Percentiles rank a stretch among this genome's conserved stretches.
Evolutionary conservation across 2,797 vertebrate genomes (phyloP).

Genomic region (Choloepus didactylus): DNA sequence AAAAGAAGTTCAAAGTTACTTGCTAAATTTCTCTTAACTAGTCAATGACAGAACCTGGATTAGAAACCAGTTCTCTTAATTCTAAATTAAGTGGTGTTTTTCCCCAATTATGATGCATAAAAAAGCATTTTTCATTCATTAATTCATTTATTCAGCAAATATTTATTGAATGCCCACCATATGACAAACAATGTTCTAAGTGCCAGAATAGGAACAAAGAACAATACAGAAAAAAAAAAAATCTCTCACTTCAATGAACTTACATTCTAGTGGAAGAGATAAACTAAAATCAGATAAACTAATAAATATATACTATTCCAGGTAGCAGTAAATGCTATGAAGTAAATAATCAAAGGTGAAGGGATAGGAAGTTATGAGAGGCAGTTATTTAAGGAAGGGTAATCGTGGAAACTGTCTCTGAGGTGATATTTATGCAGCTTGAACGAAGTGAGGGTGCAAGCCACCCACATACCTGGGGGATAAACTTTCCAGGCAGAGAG

Average conservation of each 20-base stretch:
- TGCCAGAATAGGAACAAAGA: background rate
- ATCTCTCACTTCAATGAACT: background rate
- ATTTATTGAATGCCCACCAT: background rate
- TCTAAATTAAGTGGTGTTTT: background rate
- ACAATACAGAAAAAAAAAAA: background rate
- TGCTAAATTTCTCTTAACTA: background rate
- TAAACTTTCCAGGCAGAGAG: constrained; percentile 14
- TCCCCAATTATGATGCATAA: background rate
- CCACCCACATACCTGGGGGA: background rate
- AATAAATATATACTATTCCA: background rate
- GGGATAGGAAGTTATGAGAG: background rate
- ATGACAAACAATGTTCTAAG: background rate
- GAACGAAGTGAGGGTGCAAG: constrained; percentile 17
- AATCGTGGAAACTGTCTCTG: background rate
- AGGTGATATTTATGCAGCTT: background rate
- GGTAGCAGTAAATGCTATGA: background rate
- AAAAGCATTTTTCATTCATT: background rate
- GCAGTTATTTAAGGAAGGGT: background rate
- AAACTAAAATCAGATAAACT: constrained; percentile 37
- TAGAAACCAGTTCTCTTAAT: constrained; percentile 18
- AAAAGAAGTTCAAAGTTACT: background rate
- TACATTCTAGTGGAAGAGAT: background rate
- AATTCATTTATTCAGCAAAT: constrained; percentile 17
- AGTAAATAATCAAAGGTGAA: constrained; percentile 39
- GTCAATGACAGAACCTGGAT: background rate